Conservation (phyloP, 2,888 invertebrate genomes). For the Ferrisia virgata region DNA sequence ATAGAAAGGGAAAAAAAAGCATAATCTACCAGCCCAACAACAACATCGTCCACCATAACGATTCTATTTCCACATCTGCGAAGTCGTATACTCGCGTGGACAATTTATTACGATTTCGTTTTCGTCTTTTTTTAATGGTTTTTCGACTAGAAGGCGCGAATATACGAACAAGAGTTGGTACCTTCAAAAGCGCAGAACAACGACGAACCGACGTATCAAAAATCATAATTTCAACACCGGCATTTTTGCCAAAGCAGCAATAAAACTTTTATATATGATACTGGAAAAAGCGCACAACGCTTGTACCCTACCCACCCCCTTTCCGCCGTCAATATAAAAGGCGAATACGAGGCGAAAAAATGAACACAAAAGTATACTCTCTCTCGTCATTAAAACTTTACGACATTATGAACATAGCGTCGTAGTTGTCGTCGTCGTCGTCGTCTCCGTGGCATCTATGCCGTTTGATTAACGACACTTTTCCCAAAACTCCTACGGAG, state of each 20-base stretch:
- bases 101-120: constrained; percentile 4
- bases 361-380: background rate
- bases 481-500: background rate
- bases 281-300: background rate
- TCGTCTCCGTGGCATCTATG: background rate
- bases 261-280: constrained; percentile 13
- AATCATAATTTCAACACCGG: constrained; percentile 8
- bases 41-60: too few relatives aligned
- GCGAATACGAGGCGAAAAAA: background rate
- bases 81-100: background rate
- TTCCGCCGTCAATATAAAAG: background rate
- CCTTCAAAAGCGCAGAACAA: background rate
- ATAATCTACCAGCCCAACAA: too few relatives aligned
- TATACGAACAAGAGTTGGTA: too few relatives aligned
- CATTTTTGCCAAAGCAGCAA: constrained; percentile 3
- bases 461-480: background rate
- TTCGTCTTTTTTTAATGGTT: background rate
- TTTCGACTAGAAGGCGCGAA: background rate
- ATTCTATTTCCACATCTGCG: too few relatives aligned
- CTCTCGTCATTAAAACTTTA: constrained; percentile 14
- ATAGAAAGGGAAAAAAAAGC: background rate
- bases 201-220: background rate
- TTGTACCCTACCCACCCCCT: too few relatives aligned
- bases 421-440: background rate
- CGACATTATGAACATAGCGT: background rate